Evolutionary conservation across 2,113 vertebrate species (phyloP), one percentile per base, ranked within the genome.

Genomic region (Brachyistius frenatus): DNA sequence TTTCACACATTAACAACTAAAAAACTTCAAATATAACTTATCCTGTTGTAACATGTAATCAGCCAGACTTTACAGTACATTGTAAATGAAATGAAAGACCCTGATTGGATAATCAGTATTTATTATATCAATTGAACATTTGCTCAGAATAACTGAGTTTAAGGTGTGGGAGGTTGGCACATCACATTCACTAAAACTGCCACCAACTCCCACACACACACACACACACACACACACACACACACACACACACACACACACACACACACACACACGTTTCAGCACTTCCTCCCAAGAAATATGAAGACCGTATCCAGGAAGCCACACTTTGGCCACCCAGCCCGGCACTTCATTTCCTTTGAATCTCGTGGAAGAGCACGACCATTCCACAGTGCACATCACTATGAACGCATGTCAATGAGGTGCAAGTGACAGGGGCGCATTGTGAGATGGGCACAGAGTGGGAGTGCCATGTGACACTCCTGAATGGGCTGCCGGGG

Each of bases 351-450:
- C 60, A 86, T 90, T 87, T 80, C 78, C 88, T 88, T 90, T 88
- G 87, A 84, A 86, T 85, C 55, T 62, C 69, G 83, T 75, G 85
- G 83, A 90, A 78, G 86, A 88, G 78, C 90, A 78, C 85, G 37
- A 71, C 76, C 81, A 77, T 86, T 86, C 82, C 89, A 87, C 70
- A 55, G 70, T 84, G 78, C 80, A 61, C 72, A 89, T 88, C 80
- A 87, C 93, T 86, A 84, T 89, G 81, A 92, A 72, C 66, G 94
- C 92, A 95, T 95, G 92, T 93, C 91, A 94, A 95, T 95, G 93
- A 93, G 90, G 84, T 85, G 87, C 89, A 66, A 57, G 78, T 94
- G 93, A 95, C 94, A 94, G 93, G 83, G 90, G 55, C 55, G n/a
- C 91, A 91, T 95, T 95, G 94, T 95, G 71, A 87, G 86, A 86